These are phyloP conservation scores for Lordiphosa fenestrarum DNA, from an alignment of 2,888 invertebrate species.

Conservation along the genomic window DNA sequence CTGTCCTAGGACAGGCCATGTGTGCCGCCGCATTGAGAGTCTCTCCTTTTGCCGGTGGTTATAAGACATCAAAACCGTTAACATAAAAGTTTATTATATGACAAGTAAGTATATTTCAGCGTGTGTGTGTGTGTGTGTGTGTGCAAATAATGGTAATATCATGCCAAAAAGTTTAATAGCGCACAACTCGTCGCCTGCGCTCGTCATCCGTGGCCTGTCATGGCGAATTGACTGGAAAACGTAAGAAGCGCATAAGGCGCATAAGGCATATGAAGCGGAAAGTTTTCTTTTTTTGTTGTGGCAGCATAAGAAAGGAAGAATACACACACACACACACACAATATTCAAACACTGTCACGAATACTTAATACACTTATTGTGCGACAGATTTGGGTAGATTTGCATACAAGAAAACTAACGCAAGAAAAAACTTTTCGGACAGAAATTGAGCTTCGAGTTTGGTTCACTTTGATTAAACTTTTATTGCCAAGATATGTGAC, in stretches of 20 bases:
- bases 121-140: slow-evolving; percentile 1
- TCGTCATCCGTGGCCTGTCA: slow-evolving; percentile 22
- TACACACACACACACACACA: not conserved
- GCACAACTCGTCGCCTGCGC: slow-evolving; percentile 48
- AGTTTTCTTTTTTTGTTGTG: slow-evolving; percentile 26
- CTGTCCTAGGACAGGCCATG: slow-evolving; percentile 43
- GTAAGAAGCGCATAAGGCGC: slow-evolving; percentile 44
- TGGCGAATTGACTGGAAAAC: slow-evolving; percentile 67
- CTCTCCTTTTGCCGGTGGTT: slow-evolving; percentile 40
- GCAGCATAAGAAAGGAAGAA: not conserved
- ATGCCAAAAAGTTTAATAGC: slow-evolving; percentile 70
- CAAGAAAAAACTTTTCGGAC: too few species aligned
- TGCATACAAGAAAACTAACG: too few species aligned
- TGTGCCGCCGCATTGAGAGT: slow-evolving; percentile 24
- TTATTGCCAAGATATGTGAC: too few species aligned
- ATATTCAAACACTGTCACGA: slow-evolving; percentile 4
- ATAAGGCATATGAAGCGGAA: slow-evolving; percentile 61
- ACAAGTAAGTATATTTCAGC: slow-evolving; percentile 60
- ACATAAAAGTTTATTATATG: slow-evolving; percentile 72
- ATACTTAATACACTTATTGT: too few species aligned
- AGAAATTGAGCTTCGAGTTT: too few species aligned
- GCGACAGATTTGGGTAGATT: too few species aligned
- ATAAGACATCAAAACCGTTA: slow-evolving; percentile 62
- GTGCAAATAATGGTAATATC: slow-evolving; percentile 59
- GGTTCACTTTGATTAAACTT: too few species aligned